Evolutionary conservation across 2,888 invertebrate genomes (phyloP), one percentile per base, ranked within the genome.

Genomic region (Drosophila buzzatii): DNA sequence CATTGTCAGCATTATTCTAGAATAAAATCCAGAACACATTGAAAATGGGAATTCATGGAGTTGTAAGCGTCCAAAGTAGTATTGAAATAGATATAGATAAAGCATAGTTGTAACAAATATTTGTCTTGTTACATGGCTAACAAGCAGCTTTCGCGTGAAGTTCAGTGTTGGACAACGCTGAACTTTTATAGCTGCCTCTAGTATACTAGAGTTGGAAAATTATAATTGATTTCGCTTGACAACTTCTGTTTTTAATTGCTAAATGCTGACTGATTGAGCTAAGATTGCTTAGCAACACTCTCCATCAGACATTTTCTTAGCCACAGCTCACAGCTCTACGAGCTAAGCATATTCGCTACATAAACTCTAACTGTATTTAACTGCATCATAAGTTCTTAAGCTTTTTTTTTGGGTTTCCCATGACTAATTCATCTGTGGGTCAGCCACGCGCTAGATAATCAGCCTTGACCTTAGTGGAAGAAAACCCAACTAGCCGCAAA

Each of bases 381-480:
- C n/a, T 18, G 20, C 41, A 55, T 20, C n/a, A 3, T 3, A 5
- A 35, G 33, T 9, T 33, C 33, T 58, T 31, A n/a, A n/a, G n/a
- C n/a, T 27, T 56, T 18, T 31, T 12, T 18, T 33, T 42, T 49
- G 27, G 27, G 41, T n/a, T 12, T 20, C 20, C 20, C 31, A 49
- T 76, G 74, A 76, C 60, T 78, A 57, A 78, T 51, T 41, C 45
- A 51, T 7, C 51, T 47, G 51, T 65, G 47, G 55, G 53, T 39
- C 58, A 69, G 44, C 47, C 51, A 70, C 41, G 53, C 53, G 45
- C 39, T 51, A 33, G 44, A 39, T 44, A 55, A n/a, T 42, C 55
- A 58, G 31, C 89, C 83, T 89, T 84, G 83, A 89, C 86, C 83
- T 82, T 70, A 74, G 23, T 42, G 20, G 31, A 49, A 39, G 31